Conservation (phyloP, 1,140 invertebrate genomes). For the Fopius arisanus region DNA sequence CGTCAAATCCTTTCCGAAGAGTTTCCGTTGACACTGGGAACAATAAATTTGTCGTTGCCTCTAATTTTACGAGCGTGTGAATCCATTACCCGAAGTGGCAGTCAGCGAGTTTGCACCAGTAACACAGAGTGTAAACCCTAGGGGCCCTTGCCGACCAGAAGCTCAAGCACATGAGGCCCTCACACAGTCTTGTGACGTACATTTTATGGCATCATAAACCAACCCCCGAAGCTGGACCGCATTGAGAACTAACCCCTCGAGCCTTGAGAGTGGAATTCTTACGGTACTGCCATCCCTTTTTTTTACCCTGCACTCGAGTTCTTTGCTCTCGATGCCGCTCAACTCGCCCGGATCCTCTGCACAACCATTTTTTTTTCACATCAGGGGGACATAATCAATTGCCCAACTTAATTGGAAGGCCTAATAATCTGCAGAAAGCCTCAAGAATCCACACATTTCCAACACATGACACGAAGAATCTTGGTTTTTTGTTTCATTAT, state of each 20-base stretch:
- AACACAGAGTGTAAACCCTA: slow-evolving; percentile 20
- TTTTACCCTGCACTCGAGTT: too few species aligned
- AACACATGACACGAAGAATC: too few species aligned
- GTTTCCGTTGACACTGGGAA: slow-evolving; percentile 16
- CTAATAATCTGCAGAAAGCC: too few species aligned
- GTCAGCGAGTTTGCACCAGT: slow-evolving; percentile 48
- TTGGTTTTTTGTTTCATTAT: too few species aligned
- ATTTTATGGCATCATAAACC: slow-evolving; percentile 64
- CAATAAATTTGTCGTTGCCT: slow-evolving; percentile 62
- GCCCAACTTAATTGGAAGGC: too few species aligned
- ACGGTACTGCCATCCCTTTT: neutral
- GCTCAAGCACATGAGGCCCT: slow-evolving; percentile 40
- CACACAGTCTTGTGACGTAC: slow-evolving; percentile 55
- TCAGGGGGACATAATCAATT: too few species aligned
- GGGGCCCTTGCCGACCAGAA: neutral
- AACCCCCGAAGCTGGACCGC: slow-evolving; percentile 44
- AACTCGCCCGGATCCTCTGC: too few species aligned
- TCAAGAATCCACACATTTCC: too few species aligned
- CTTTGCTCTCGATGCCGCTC: too few species aligned
- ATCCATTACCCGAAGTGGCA: slow-evolving; percentile 62
- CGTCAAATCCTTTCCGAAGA: slow-evolving; percentile 28
- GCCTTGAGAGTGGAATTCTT: neutral
- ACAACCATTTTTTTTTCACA: too few species aligned
- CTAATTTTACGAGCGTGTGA: slow-evolving; percentile 61
- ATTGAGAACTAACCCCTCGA: slow-evolving; percentile 55